Percentiles rank a stretch among this genome's conserved stretches.
Evolutionary conservation across 2,113 vertebrate species (phyloP).

Genomic region (Amblyopsis rosae): DNA sequence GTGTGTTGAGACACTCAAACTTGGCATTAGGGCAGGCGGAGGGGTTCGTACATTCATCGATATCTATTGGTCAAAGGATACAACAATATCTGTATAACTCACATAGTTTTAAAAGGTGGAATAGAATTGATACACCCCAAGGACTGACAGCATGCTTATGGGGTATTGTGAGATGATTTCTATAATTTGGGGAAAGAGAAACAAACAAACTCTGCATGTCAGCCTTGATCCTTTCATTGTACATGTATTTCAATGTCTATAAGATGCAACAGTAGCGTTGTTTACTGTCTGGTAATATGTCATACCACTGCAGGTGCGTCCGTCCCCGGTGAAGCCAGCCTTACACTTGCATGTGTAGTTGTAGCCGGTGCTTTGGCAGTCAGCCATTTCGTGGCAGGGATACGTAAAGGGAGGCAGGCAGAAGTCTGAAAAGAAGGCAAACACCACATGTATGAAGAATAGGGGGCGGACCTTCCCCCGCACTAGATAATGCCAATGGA

Average conservation of each 20-base stretch:
- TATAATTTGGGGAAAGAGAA: too few species aligned
- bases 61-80: slow-evolving; percentile 63
- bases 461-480: too few species aligned
- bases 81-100: not conserved
- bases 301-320: slow-evolving; percentile 78
- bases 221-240: too few species aligned
- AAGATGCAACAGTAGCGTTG: not conserved
- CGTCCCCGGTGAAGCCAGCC: slow-evolving; percentile 72
- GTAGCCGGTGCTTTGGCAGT: slow-evolving; percentile 69
- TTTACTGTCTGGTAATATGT: not conserved
- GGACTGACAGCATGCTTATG: too few species aligned
- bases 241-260: too few species aligned
- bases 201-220: too few species aligned
- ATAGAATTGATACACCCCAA: too few species aligned
- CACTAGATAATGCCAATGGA: too few species aligned
- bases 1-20: slow-evolving; percentile 77
- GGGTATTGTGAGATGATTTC: too few species aligned
- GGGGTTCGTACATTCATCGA: slow-evolving; percentile 74
- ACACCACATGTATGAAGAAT: not conserved
- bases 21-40: slow-evolving; percentile 78
- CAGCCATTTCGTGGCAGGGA: slow-evolving; percentile 78
- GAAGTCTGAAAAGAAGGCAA: slow-evolving; percentile 62
- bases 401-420: slow-evolving; percentile 76
- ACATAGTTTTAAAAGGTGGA: not conserved
- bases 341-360: slow-evolving; percentile 78